Conservation (phyloP, 64 coral and sea anemone species). For the Dendronephthya gigantea region DNA sequence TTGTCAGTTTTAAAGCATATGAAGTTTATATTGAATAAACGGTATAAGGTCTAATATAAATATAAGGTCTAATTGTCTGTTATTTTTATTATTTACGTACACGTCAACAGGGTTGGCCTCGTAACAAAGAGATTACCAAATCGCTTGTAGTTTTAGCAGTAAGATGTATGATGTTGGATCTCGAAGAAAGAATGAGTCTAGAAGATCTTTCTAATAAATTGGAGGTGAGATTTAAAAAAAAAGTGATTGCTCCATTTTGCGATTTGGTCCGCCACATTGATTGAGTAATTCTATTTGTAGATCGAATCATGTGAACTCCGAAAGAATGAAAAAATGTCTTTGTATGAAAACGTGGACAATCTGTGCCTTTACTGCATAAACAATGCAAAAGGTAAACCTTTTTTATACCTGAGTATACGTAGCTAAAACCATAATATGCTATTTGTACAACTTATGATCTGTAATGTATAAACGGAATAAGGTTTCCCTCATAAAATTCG, state of each 20-base stretch:
- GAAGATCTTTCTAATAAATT: neutral
- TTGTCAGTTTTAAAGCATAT: too few species aligned
- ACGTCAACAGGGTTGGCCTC: neutral
- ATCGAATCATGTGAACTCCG: neutral
- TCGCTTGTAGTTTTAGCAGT: neutral
- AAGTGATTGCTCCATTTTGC: too few species aligned
- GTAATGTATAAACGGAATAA: too few species aligned
- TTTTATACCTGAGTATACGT: too few species aligned
- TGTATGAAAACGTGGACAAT: neutral
- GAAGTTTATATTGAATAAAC: too few species aligned
- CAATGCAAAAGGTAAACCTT: neutral
- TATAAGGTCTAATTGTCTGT: too few species aligned
- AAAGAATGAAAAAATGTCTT: neutral
- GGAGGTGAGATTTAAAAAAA: neutral
- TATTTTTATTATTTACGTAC: too few species aligned
- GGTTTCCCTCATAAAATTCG: neutral
- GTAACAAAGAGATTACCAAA: neutral
- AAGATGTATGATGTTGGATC: neutral
- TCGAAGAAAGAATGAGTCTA: neutral
- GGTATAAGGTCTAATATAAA: too few species aligned
- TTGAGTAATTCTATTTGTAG: neutral
- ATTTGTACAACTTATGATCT: too few species aligned
- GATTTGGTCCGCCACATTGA: too few species aligned
- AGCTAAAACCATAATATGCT: too few species aligned
- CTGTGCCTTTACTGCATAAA: neutral